Percentiles rank a stretch among this genome's conserved stretches.
Evolutionary conservation across 2,888 invertebrate genomes (phyloP).

Genomic region (Drosophila pseudotalamancana): DNA sequence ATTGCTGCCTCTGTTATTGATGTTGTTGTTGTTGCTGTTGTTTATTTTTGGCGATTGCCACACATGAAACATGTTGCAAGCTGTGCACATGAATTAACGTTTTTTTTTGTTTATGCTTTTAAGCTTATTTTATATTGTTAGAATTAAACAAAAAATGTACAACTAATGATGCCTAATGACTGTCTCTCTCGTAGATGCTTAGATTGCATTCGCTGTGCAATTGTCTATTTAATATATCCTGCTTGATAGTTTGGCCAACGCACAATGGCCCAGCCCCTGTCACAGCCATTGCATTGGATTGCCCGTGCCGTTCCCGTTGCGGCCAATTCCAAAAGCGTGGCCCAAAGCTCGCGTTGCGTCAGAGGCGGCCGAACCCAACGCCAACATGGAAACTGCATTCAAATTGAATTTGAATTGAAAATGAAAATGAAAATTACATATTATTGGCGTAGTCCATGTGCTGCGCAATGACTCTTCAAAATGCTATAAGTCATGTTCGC

Average conservation of each 20-base stretch:
- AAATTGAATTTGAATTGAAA: conserved; percentile 61
- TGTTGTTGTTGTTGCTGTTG: conserved; percentile 26
- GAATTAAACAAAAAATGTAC: conserved; percentile 47
- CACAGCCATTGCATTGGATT: no score
- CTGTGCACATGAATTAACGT: conserved; percentile 24
- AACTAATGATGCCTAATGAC: conserved; percentile 41
- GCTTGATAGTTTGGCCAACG: conserved; percentile 50
- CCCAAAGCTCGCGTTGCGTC: conserved; percentile 43
- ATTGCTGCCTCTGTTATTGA: conserved; percentile 50
- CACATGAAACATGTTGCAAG: conserved; percentile 67
- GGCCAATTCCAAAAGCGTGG: conserved; percentile 21
- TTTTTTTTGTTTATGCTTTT: conserved; percentile 20
- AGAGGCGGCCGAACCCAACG: conserved; percentile 67
- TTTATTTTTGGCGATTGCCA: conserved; percentile 56
- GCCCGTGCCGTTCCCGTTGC: conserved; percentile 1
- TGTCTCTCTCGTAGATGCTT: conserved; percentile 43
- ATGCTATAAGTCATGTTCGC: conserved; percentile 61
- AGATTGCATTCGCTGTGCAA: conserved; percentile 53
- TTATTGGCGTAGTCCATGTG: conserved; percentile 61
- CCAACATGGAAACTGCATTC: conserved; percentile 68
- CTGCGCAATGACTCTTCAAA: conserved; percentile 68
- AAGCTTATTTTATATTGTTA: conserved; percentile 30
- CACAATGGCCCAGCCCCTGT: conserved; percentile 59
- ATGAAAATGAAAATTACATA: conserved; percentile 53
- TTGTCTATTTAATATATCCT: conserved; percentile 64